Base-by-base conservation (phyloP, 2,888 invertebrate species). In the Ommatoiulus sabulosus region DNA sequence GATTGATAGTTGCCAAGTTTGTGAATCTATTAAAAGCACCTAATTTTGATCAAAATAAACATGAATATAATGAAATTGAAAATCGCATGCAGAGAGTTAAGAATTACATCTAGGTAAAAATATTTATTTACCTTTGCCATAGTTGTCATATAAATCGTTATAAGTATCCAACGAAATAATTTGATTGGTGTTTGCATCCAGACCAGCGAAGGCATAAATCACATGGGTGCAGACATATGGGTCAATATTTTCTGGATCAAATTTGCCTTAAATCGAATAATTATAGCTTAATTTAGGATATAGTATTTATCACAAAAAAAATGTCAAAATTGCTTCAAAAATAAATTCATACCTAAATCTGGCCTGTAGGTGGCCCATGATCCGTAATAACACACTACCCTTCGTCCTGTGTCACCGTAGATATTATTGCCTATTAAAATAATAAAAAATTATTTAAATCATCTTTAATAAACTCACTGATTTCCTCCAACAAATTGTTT, bases 131-230 rank as follows among this genome's bases (percentile, higher is more conserved):
- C 94, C 93, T 91, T 92, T 93, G 24, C 95, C 95, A 91, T 94
- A 94, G 90, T 95, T 93, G 87, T 95, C 95, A 35, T 95, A 93
- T 2, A 95, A 92, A 91, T 96, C 96, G 87, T 95, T 92, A 89
- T 91, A 92, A 7, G 92, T 90, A 89, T 92, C 92, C 44, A 92
- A 89, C 20, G 92, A 90, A 10, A 90, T 85, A 43, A 92, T 91
- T 89, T 89, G 92, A 0, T 95, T 95, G 84, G 93, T 92, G 0
- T 91, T 89, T 72, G 94, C 92, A 52, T 88, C 48, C 10, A 96
- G 93, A 0, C 96, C 96, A 46, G 95, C 94, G 91, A 97, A 97
- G 0, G 95, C 93, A 91, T 96, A 97, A n/a, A 96, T 94, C 85
- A 96, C 89, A 91, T 97, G 96, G 0, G 96, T 96, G 92, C 97